These are phyloP conservation scores for Solenodon paradoxus DNA, from an alignment of 2,113 vertebrate genomes.

Conservation along the genomic window DNA sequence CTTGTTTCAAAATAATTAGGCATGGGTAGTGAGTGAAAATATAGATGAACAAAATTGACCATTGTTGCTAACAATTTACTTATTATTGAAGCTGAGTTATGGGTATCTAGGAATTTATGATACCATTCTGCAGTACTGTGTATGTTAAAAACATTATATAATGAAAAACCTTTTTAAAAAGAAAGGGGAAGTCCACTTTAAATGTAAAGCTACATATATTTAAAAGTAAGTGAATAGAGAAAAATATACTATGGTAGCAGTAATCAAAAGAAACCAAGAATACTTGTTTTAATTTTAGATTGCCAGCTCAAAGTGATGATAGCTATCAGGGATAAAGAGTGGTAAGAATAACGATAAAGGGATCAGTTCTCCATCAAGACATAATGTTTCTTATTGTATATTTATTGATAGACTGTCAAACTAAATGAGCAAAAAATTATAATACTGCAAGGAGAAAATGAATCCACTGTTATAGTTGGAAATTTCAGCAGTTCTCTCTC, in stretches of 20 bases:
- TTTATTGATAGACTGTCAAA: not conserved
- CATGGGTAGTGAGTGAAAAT: not conserved
- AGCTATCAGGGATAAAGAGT: not conserved
- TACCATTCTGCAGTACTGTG: not conserved
- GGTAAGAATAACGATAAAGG: not conserved
- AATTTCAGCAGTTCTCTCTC: not conserved
- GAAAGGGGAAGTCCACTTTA: not conserved
- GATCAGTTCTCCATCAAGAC: not conserved
- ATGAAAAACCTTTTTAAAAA: not conserved
- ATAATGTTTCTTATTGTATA: not conserved
- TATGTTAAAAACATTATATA: not conserved
- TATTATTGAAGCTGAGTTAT: not conserved
- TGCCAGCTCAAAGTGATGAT: not conserved
- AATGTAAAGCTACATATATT: not conserved
- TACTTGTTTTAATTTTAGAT: not conserved
- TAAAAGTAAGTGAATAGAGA: not conserved
- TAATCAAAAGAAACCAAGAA: not conserved
- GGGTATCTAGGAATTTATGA: not conserved
- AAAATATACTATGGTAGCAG: not conserved
- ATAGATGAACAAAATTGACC: not conserved
- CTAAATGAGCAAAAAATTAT: not conserved
- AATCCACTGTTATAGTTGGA: not conserved
- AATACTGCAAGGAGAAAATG: not conserved
- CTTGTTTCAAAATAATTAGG: not conserved
- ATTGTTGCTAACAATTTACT: not conserved